phyloP scores from a whole-genome alignment of 2,888 invertebrate species.

The Tricholauxania praeusta region DNA sequence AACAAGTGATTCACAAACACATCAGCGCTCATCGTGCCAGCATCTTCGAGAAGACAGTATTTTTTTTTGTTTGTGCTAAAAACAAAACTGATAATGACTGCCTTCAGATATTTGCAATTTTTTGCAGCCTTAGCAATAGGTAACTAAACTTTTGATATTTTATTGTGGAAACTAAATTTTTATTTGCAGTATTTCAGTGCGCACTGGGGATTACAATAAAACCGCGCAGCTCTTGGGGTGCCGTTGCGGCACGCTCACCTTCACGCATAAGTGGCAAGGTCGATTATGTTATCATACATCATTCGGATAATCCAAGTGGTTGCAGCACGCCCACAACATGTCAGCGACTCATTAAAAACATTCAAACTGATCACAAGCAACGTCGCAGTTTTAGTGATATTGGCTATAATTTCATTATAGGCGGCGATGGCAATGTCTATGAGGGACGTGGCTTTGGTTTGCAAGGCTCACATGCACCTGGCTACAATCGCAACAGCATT shows the following conservation, averaged over 20 bases:
- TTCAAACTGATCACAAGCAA: constrained; percentile 75
- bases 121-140: constrained; percentile 49
- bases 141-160: constrained; percentile 45
- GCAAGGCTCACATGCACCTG: constrained; percentile 78
- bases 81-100: neutral
- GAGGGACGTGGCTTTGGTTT: constrained; percentile 79
- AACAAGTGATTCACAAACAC: neutral
- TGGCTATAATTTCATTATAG: constrained; percentile 80
- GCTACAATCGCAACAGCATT: constrained; percentile 76
- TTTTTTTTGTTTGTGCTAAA: neutral
- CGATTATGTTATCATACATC: constrained; percentile 78
- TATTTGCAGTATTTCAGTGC: constrained; percentile 44
- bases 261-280: constrained; percentile 71
- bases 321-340: constrained; percentile 72
- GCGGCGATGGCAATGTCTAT: constrained; percentile 79
- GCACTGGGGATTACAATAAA: constrained; percentile 55
- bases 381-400: constrained; percentile 76
- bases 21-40: neutral
- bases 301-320: constrained; percentile 74
- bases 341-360: constrained; percentile 71
- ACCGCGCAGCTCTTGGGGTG: constrained; percentile 72
- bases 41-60: neutral
- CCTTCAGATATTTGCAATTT: constrained; percentile 44
- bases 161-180: neutral
- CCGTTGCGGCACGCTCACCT: constrained; percentile 68